Evolutionary conservation across 2,113 vertebrate species (phyloP), one percentile per base, ranked within the genome.

Genomic region (Stigmatopora argus): DNA sequence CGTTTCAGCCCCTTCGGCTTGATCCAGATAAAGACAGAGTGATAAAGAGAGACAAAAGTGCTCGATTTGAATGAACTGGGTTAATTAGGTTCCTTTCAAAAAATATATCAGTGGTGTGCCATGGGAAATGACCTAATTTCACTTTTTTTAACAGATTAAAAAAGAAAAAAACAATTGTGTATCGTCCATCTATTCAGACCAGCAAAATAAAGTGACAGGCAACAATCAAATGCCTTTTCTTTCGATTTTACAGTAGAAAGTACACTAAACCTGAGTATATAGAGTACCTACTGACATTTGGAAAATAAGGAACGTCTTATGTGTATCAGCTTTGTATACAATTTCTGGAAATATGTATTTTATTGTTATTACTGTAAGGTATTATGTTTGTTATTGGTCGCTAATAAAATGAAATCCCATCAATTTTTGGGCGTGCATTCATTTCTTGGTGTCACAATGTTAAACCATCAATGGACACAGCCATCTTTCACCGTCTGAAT

Each of bases 1-100:
- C 78, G 46, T 80, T 85, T 66, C 45, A 74, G 77, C 70, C 46
- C 62, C 59, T 65, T 77, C 71, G 61, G 51, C 69, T 72, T 67
- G 64, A 75, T 78, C 82, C 80, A 77, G 83, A 83, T 85, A 78
- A 64, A 79, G 73, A 62, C 68, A 61, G 44, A 34, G 65, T 65
- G 78, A 81, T 75, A 74, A 67, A 75, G 74, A 79, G 10, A 66
- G 69, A 35, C 19, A 74, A 83, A 80, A 79, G 79, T 68, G 74
- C 46, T 73, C 19, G 63, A 61, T 58, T 64, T 58, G 65, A 64
- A 56, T 52, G 31, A 77, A 67, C 57, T n/a, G 51, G 51, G 51
- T 41, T 41, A 10, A 41, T 41, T 41, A 41, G 6, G 1, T 41
- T 41, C 38, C 38, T 8, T 7, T 41, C 7, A 41, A 41, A 41